Percentiles rank a stretch among this genome's conserved stretches.
Evolutionary conservation across 2,888 invertebrate species (phyloP).

Genomic region (Athalia cordata): DNA sequence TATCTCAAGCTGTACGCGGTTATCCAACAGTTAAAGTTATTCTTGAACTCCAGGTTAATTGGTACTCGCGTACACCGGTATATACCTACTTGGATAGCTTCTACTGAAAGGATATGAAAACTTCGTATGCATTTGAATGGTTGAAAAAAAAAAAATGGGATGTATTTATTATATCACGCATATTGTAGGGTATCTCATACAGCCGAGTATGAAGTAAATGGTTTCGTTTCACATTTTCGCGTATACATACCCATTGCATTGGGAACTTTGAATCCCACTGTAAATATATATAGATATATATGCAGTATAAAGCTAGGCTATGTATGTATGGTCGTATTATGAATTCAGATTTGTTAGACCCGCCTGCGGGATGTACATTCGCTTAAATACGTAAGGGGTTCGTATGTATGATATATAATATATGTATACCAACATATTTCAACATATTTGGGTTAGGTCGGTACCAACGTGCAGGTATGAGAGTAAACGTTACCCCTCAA

Average conservation of each 20-base stretch:
- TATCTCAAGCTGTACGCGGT: too few relatives aligned
- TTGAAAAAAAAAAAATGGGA: too few relatives aligned
- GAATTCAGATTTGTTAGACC: constrained; percentile 21
- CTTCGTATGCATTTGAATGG: too few relatives aligned
- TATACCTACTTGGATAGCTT: too few relatives aligned
- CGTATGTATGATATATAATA: too few relatives aligned
- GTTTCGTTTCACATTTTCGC: background rate
- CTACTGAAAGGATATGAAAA: too few relatives aligned
- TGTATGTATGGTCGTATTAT: constrained; percentile 2
- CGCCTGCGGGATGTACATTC: constrained; percentile 30
- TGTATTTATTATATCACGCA: too few relatives aligned
- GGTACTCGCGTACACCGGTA: too few relatives aligned
- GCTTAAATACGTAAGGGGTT: background rate
- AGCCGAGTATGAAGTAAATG: too few relatives aligned
- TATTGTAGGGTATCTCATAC: too few relatives aligned
- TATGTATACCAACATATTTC: background rate
- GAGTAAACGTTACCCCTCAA: constrained; percentile 56
- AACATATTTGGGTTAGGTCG: background rate
- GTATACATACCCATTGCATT: background rate
- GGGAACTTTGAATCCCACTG: constrained; percentile 10
- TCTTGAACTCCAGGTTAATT: too few relatives aligned
- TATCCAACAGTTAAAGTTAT: too few relatives aligned
- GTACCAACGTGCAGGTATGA: constrained; percentile 34
- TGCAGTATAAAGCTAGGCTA: background rate
- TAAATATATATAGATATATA: background rate